phyloP scores from a whole-genome alignment of 2,888 invertebrate genomes.

The Chamaedrilus cognettii region DNA sequence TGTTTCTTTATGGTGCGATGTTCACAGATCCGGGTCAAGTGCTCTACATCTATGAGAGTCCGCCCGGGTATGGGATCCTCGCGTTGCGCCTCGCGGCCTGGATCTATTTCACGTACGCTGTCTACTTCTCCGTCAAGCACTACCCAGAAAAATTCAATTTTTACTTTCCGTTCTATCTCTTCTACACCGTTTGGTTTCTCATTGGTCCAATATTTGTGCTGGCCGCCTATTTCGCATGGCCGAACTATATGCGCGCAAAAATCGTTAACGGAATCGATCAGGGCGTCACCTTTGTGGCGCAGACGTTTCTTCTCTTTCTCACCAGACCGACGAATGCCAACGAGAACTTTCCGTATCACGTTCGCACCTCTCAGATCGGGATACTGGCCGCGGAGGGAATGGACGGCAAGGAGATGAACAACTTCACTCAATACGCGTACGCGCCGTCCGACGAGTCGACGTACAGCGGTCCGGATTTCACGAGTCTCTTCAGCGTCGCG shows the following conservation, averaged over 20 bases:
- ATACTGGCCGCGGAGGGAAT: conserved; percentile 39
- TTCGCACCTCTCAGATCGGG: conserved; percentile 74
- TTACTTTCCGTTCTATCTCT: conserved; percentile 79
- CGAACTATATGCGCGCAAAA: conserved; percentile 78
- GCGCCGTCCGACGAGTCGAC: neutral
- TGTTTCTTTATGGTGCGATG: conserved; percentile 81
- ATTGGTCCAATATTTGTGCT: conserved; percentile 79
- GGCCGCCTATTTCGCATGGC: conserved; percentile 77
- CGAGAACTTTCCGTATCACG: conserved; percentile 88
- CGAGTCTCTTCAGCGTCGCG: conserved; percentile 29
- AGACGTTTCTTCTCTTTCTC: conserved; percentile 70
- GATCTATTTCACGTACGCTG: conserved; percentile 74
- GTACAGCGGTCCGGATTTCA: conserved; percentile 31
- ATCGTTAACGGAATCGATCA: conserved; percentile 72
- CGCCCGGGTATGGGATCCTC: conserved; percentile 82
- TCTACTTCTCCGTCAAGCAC: conserved; percentile 76
- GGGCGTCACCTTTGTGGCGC: conserved; percentile 72
- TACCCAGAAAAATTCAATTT: conserved; percentile 82
- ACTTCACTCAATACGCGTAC: neutral
- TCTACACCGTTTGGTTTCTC: conserved; percentile 85
- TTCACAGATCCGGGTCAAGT: conserved; percentile 83
- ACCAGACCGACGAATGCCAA: conserved; percentile 85
- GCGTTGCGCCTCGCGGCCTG: conserved; percentile 75
- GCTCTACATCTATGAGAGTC: conserved; percentile 85
- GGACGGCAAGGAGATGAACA: conserved; percentile 16